Base-by-base conservation (phyloP, 2,888 invertebrate species). In the Netelia virgata region DNA sequence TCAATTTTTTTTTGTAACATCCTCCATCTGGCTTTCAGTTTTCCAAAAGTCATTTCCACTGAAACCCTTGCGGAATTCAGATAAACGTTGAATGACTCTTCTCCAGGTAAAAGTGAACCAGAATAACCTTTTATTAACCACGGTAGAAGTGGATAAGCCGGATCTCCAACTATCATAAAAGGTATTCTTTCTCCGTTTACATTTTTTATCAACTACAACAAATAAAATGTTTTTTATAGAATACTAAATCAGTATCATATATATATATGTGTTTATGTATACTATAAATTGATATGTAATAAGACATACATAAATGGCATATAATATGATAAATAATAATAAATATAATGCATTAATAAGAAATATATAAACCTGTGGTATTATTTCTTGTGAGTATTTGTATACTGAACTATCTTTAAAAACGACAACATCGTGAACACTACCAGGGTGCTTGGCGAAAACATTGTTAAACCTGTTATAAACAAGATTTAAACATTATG, bases 11-110 rank as follows among this genome's bases (percentile, higher is more conserved):
- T n/a, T 50, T 85, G 59, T 14, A 89, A 70, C 18, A 81, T 85
- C 20, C 89, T 83, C 88, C 89, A 90, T 59, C 90, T 74, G 6
- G 84, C 88, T 84, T 90, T 91, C n/a, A 90, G 77, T 68, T 88
- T 84, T 28, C 88, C 89, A 83, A 91, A 91, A 16, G 90, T 88
- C 23, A 88, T 86, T 88, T 91, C 90, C 0, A 90, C 88, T 18
- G 69, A 81, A 8, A 89, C 83, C 36, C 87, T 63, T 47, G 74
- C 86, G 23, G 61, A 59, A 80, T 84, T 83, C 11, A 89, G 50
- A 68, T 88, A 84, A 28, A 83, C 87, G 70, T 89, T 90, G 20
- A 90, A 88, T 6, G 87, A 88, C 47, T 87, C 87, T 64, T 90
- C 75, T 73, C 88, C 85, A 3, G 77, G 78, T 18, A 83, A 76